Evolutionary conservation across 1,140 invertebrate species (phyloP).

Genomic region (Goniozus legneri): DNA sequence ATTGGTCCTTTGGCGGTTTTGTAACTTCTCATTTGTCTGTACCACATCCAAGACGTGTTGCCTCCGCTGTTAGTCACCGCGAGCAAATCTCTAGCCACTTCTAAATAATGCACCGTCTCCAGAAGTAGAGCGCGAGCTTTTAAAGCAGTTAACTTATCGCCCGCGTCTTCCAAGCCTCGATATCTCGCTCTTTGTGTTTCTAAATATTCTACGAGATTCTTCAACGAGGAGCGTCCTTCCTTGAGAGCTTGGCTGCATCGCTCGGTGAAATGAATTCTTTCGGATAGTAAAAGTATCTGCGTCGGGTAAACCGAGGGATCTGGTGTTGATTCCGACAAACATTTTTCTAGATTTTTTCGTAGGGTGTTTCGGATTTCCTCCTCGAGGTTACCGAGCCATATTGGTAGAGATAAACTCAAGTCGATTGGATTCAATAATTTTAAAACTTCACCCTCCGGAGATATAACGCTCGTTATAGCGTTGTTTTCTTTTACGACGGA

Average conservation of each 20-base stretch:
- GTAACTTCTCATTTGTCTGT: constrained; percentile 80
- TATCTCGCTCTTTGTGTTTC: constrained; percentile 42
- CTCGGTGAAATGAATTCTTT: constrained; percentile 47
- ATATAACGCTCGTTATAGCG: constrained; percentile 66
- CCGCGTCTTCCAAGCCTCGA: constrained; percentile 41
- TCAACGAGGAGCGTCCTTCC: constrained; percentile 29
- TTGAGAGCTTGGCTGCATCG: constrained; percentile 42
- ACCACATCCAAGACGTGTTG: constrained; percentile 78
- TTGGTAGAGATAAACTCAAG: constrained; percentile 35
- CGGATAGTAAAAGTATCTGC: constrained; percentile 44
- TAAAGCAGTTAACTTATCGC: constrained; percentile 52
- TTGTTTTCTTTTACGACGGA: constrained; percentile 67
- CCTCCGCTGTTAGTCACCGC: constrained; percentile 36
- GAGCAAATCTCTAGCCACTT: constrained; percentile 76
- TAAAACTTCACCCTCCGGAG: constrained; percentile 83
- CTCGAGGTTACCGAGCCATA: constrained; percentile 45
- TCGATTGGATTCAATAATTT: constrained; percentile 70
- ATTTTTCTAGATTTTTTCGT: constrained; percentile 38
- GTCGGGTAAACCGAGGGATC: constrained; percentile 45
- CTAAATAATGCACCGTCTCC: constrained; percentile 89
- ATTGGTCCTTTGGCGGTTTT: constrained; percentile 55
- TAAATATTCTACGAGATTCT: constrained; percentile 43
- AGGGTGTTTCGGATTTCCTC: constrained; percentile 36
- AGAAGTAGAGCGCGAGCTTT: constrained; percentile 73
- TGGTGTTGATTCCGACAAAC: constrained; percentile 34